Conservation (phyloP, 2,797 vertebrate genomes). For the Silurus aristotelis region DNA sequence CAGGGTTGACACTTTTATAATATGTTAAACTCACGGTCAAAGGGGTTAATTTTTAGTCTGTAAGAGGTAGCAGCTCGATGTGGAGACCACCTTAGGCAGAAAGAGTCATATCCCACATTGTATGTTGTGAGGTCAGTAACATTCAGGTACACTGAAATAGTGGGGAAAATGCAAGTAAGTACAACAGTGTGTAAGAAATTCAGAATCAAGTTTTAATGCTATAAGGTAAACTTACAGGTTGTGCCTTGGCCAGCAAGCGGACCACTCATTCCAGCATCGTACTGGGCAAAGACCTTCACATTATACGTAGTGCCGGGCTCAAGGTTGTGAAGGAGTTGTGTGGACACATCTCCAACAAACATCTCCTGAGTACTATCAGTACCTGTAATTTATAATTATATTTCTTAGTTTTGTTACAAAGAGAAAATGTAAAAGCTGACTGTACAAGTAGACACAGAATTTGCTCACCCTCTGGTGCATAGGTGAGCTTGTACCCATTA, state of each 20-base stretch:
- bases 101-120: constrained; percentile 85
- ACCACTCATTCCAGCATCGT: constrained; percentile 85
- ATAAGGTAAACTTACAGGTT: constrained; percentile 80
- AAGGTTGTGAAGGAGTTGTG: constrained; percentile 87
- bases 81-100: constrained; percentile 89
- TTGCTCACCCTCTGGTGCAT: constrained; percentile 85
- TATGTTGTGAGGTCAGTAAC: constrained; percentile 89
- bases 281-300: constrained; percentile 89
- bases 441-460: not conserved
- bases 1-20: not conserved
- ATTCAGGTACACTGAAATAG: constrained; percentile 88
- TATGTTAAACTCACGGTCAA: constrained; percentile 76
- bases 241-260: constrained; percentile 90
- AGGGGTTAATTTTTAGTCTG: constrained; percentile 88
- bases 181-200: not conserved
- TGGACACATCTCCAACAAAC: constrained; percentile 90
- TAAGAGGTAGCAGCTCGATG: constrained; percentile 96
- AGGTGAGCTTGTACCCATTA: constrained; percentile 93
- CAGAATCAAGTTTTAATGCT: not conserved
- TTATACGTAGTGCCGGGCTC: constrained; percentile 93
- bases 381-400: constrained; percentile 66
- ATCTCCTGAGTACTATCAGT: constrained; percentile 82
- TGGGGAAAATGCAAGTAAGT: constrained; percentile 27
- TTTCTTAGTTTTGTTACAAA: not conserved
- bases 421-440: not conserved